Evolutionary conservation across 1,140 invertebrate species (phyloP).

Genomic region (Sitophilus oryzae): DNA sequence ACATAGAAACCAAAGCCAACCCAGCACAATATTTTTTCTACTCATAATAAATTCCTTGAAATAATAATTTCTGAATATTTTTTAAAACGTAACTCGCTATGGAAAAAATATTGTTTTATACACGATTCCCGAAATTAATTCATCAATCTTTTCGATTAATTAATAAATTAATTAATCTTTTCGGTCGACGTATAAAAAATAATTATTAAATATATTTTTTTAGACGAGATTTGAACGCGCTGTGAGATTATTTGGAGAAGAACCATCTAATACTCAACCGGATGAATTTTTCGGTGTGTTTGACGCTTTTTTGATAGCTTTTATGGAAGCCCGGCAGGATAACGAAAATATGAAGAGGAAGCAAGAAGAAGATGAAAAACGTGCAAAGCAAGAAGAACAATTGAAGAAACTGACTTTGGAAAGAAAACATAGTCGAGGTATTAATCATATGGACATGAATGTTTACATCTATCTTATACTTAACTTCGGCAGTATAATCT

Average conservation of each 20-base stretch:
- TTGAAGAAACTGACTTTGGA: slow-evolving; percentile 82
- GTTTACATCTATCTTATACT: too few species aligned
- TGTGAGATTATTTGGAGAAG: slow-evolving; percentile 85
- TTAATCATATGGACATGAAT: not conserved
- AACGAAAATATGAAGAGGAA: slow-evolving; percentile 79
- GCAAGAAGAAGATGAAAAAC: slow-evolving; percentile 87
- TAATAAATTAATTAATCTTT: not conserved
- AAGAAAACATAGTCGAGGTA: slow-evolving; percentile 67
- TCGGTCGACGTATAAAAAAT: not conserved
- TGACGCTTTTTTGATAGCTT: slow-evolving; percentile 79
- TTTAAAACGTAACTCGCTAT: too few species aligned
- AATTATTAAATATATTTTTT: slow-evolving; percentile 6
- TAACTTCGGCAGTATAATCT: too few species aligned
- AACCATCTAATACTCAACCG: slow-evolving; percentile 76
- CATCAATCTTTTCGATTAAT: too few species aligned
- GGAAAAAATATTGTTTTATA: too few species aligned
- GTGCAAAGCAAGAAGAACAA: slow-evolving; percentile 86
- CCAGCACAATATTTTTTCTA: too few species aligned
- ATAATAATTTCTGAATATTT: too few species aligned
- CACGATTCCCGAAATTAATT: too few species aligned
- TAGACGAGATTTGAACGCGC: slow-evolving; percentile 72
- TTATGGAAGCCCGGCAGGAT: slow-evolving; percentile 82
- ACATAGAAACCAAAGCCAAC: too few species aligned
- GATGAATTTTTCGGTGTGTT: slow-evolving; percentile 96
- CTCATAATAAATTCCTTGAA: too few species aligned